Evolutionary conservation across 1,140 invertebrate genomes (phyloP).

Genomic region (Drosophila kanapiae): DNA sequence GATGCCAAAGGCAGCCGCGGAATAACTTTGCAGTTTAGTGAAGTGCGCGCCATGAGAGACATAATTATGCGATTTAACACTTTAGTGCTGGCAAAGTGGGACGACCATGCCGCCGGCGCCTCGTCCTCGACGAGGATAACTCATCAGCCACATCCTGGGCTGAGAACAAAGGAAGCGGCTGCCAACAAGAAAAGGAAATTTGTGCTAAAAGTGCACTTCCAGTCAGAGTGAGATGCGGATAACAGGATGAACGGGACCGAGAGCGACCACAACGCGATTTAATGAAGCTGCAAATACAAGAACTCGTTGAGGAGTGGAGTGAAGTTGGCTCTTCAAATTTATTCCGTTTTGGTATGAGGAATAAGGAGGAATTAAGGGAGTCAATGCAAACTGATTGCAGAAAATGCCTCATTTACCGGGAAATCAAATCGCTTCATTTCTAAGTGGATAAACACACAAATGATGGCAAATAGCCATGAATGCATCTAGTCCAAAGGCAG

Average conservation of each 20-base stretch:
- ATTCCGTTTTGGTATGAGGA: conserved; percentile 2
- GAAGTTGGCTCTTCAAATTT: neutral
- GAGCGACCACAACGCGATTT: conserved; percentile 38
- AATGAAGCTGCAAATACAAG: conserved; percentile 47
- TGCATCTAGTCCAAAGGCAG: conserved; percentile 43
- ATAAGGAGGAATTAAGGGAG: conserved; percentile 25
- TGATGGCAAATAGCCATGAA: conserved; percentile 68
- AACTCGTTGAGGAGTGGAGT: neutral
- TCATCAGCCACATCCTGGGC: conserved; percentile 46
- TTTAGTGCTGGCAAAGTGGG: conserved; percentile 73
- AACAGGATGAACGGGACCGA: conserved; percentile 25
- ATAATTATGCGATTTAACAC: conserved; percentile 84
- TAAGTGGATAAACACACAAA: conserved; percentile 82
- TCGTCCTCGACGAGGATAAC: conserved; percentile 14
- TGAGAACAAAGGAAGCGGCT: conserved; percentile 66
- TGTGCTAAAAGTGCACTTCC: conserved; percentile 75
- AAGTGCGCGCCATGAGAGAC: conserved; percentile 79
- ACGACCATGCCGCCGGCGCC: conserved; percentile 34
- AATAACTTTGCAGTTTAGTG: conserved; percentile 76
- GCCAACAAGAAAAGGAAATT: conserved; percentile 81
- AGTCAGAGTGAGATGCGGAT: conserved; percentile 68
- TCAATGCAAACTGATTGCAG: conserved; percentile 80
- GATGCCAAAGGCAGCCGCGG: conserved; percentile 50
- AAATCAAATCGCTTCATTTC: conserved; percentile 79
- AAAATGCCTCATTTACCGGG: conserved; percentile 74